Evolutionary conservation across 2,888 invertebrate genomes (phyloP).

Genomic region (Stenichneumon culpator): DNA sequence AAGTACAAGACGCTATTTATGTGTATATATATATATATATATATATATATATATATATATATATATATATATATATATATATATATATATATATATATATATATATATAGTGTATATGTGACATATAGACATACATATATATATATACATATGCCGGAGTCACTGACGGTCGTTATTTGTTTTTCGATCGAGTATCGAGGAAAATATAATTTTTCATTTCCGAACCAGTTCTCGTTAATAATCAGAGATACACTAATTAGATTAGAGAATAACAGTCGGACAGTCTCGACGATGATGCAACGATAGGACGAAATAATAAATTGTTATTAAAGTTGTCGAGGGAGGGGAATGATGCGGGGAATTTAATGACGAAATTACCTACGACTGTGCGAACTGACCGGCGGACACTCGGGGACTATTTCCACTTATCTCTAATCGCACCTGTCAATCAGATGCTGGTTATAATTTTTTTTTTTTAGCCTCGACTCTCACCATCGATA

Average conservation of each 20-base stretch:
- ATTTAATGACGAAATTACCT: conserved; percentile 46
- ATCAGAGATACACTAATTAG: conserved; percentile 1
- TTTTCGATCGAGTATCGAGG: neutral
- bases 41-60: neutral
- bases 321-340: conserved; percentile 30
- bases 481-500: conserved; percentile 36
- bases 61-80: neutral
- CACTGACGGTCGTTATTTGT: neutral
- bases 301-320: conserved; percentile 31
- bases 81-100: too few species aligned
- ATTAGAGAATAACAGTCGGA: neutral
- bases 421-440: conserved; percentile 59
- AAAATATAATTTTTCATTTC: conserved; percentile 24
- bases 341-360: conserved; percentile 2
- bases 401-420: conserved; percentile 36
- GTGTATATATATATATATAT: neutral
- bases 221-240: neutral
- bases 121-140: too few species aligned
- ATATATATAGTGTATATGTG: too few species aligned
- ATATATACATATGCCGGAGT: neutral
- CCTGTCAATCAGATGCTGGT: conserved; percentile 50
- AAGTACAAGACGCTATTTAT: conserved; percentile 3
- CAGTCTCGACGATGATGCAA: neutral
- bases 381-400: conserved; percentile 15
- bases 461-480: conserved; percentile 6